A percentile compares a stretch with the other conserved stretches of the same genome.
Evolutionary conservation across 1,140 invertebrate species (phyloP).

Genomic region (Eupeodes corollae): DNA sequence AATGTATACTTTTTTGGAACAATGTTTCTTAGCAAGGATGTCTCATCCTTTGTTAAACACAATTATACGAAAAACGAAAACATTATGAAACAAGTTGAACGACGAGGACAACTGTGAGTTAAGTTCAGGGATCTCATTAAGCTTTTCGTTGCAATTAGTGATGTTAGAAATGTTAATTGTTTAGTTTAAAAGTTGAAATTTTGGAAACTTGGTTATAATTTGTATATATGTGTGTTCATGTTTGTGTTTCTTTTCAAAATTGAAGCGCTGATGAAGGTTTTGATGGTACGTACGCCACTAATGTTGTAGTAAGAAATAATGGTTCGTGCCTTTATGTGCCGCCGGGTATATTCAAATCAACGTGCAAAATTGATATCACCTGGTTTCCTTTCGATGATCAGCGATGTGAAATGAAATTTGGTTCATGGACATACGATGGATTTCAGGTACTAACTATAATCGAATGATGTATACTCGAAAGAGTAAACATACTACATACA

Average conservation of each 20-base stretch:
- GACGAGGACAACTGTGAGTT: too few relatives aligned
- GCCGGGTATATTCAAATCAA: slow-evolving; percentile 79
- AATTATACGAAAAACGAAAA: slow-evolving; percentile 1
- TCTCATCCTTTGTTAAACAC: neutral
- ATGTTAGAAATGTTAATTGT: neutral
- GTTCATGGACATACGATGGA: slow-evolving; percentile 93
- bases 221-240: too few relatives aligned
- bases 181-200: neutral
- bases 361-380: slow-evolving; percentile 83
- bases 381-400: slow-evolving; percentile 93
- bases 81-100: neutral
- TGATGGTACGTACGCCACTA: slow-evolving; percentile 94
- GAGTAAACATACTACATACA: too few relatives aligned
- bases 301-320: slow-evolving; percentile 90
- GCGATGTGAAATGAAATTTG: slow-evolving; percentile 85
- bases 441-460: slow-evolving; percentile 81
- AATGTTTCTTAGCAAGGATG: neutral
- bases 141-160: too few relatives aligned
- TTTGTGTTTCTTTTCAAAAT: slow-evolving; percentile 22
- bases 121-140: too few relatives aligned
- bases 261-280: slow-evolving; percentile 85
- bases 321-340: slow-evolving; percentile 94
- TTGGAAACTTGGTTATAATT: neutral
- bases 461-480: too few relatives aligned
- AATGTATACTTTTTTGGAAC: neutral